Percentiles rank a stretch among this genome's conserved stretches.
Conservation (phyloP, 2,113 vertebrate species). For the Pedetes capensis region DNA sequence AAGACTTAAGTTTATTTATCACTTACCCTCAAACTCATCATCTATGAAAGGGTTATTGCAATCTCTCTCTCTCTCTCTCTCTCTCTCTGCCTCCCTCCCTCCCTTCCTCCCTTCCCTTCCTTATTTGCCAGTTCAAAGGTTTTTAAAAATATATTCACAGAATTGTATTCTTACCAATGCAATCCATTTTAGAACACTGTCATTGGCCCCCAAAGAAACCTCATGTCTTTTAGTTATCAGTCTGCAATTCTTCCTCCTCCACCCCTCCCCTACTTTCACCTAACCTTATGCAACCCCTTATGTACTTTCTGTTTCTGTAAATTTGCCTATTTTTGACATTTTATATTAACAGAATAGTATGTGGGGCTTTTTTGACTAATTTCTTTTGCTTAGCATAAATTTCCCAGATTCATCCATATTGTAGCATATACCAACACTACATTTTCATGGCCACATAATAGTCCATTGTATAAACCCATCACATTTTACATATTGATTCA, state of each 20-base stretch:
- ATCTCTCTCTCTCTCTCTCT: neutral
- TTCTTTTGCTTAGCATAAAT: neutral
- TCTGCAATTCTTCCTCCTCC: no score
- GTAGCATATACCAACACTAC: neutral
- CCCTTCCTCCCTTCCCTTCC: neutral
- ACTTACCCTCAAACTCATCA: neutral
- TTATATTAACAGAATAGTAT: neutral
- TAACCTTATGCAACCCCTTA: neutral
- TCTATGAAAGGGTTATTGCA: neutral
- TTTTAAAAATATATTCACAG: neutral
- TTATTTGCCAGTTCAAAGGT: neutral
- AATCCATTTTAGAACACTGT: neutral
- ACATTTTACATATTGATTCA: neutral
- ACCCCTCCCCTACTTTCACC: no score
- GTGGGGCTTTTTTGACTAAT: no score
- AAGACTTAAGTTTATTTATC: neutral
- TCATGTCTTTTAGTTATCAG: neutral
- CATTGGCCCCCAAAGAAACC: neutral
- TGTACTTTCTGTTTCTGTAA: neutral
- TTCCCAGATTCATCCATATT: neutral
- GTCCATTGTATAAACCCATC: neutral
- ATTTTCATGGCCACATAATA: neutral
- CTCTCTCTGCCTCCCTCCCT: no score
- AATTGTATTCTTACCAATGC: neutral
- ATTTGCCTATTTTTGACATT: neutral